Evolutionary conservation across 2,797 vertebrate genomes (phyloP), one percentile per base, ranked within the genome.

Genomic region (Pygocentrus nattereri): DNA sequence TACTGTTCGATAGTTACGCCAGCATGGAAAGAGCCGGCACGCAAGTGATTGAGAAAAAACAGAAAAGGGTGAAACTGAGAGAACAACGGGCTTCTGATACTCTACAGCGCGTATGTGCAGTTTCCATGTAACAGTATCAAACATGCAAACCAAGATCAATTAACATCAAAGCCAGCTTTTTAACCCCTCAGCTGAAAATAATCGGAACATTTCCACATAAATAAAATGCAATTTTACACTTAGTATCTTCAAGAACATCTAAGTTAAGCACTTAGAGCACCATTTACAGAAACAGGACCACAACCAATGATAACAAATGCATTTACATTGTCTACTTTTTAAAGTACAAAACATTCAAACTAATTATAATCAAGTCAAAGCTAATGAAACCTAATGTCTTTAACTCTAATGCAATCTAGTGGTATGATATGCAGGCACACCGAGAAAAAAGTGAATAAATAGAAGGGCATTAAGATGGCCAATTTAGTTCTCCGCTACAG

Each of bases 1-100:
- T 27, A 54, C 25, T 67, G 78, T 67, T 82, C 84, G 72, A 79
- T 71, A 59, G 52, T 54, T 44, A 58, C 15, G 41, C 18, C 68
- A 68, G 41, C 59, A 69, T 21, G 61, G 13, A 71, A 21, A 72
- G 62, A 49, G 25, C 23, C 30, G 61, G 41, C 11, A 47, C 3
- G 58, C 13, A 19, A 61, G 74, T 19, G 23, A 75, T 21, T 5
- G 58, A 49, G 38, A 34, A 31, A 34, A 27, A 15, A 19, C 12
- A 19, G 65, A 27, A 31, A 3, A n/a, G 23, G 19, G 4, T 15
- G 41, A 69, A 23, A 23, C 3, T 23, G 62, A 65, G 31, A 38
- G 7, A n/a, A 23, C 23, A 12, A 16, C 18, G 18, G 10, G 27
- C 27, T 34, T 30, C 68, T 12, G 61, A 19, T 30, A 34, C 13